Evolutionary conservation across 2,888 invertebrate species (phyloP).

Genomic region (Steinernema hermaphroditum): DNA sequence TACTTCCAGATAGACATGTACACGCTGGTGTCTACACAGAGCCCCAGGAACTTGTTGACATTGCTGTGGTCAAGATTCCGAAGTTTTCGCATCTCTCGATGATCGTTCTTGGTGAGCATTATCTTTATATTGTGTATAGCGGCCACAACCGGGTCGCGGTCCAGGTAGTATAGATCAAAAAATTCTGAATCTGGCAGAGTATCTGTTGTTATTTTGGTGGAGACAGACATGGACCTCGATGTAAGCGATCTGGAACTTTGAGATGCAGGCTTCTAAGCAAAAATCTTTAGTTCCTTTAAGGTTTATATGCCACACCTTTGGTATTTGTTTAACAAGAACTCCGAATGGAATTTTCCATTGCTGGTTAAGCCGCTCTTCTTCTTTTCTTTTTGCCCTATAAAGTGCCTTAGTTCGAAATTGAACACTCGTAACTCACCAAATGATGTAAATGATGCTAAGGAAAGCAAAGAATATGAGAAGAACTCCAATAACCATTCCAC

Average conservation of each 20-base stretch:
- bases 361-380: slow-evolving; percentile 38
- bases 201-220: slow-evolving; percentile 40
- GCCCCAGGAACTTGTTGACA: slow-evolving; percentile 60
- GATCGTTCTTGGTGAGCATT: slow-evolving; percentile 14
- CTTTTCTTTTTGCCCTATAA: background rate
- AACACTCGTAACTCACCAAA: background rate
- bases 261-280: background rate
- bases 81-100: slow-evolving; percentile 37
- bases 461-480: slow-evolving; percentile 10
- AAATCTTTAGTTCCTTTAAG: too few species aligned
- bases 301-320: too few species aligned
- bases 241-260: slow-evolving; percentile 34
- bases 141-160: slow-evolving; percentile 40
- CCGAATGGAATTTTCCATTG: slow-evolving; percentile 46
- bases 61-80: slow-evolving; percentile 61
- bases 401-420: background rate
- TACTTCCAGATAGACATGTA: slow-evolving; percentile 57
- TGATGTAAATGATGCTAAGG: background rate
- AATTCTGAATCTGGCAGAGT: slow-evolving; percentile 33
- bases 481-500: background rate
- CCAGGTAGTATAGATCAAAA: slow-evolving; percentile 33
- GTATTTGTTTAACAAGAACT: slow-evolving; percentile 35
- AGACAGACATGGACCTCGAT: slow-evolving; percentile 36
- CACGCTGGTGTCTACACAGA: slow-evolving; percentile 56
- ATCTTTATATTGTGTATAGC: slow-evolving; percentile 37